A percentile compares a stretch with the other conserved stretches of the same genome.
Conservation (phyloP, 2,797 vertebrate species). For the Dallia pectoralis region DNA sequence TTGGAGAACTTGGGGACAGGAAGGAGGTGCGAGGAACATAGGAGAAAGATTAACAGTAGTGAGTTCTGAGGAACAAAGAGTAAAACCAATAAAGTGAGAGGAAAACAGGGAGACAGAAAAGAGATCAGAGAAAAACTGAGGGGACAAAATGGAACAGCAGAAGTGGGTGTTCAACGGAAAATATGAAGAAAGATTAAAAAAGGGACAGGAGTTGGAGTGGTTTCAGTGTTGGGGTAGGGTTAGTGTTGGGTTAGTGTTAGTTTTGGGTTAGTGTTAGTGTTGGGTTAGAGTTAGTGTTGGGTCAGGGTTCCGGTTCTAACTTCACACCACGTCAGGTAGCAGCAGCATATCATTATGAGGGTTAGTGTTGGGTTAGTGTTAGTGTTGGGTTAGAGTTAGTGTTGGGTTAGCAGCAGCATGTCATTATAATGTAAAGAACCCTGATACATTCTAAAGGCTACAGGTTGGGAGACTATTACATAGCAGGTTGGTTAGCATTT, state of each 20-base stretch:
- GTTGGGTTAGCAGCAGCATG: too few relatives aligned
- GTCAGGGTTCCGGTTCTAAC: conserved; percentile 40
- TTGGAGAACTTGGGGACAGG: not conserved
- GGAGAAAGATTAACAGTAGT: too few relatives aligned
- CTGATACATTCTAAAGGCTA: not conserved
- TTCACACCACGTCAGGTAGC: conserved; percentile 15
- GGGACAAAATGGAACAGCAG: not conserved
- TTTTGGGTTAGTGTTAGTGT: not conserved
- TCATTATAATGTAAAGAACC: not conserved
- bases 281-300: not conserved
- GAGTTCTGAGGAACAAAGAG: not conserved
- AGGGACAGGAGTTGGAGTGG: not conserved
- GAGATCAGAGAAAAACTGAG: not conserved
- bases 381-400: too few relatives aligned
- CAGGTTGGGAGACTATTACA: too few relatives aligned
- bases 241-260: too few relatives aligned
- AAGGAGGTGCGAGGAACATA: not conserved
- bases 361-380: too few relatives aligned
- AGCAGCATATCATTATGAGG: not conserved
- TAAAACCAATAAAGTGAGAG: too few relatives aligned
- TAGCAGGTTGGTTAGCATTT: too few relatives aligned
- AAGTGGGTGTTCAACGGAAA: not conserved
- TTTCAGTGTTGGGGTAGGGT: not conserved
- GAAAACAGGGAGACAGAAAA: not conserved
- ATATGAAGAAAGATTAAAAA: not conserved